These are phyloP conservation scores for Eupithecia vulgata DNA, from an alignment of 2,888 invertebrate species.

Conservation along the genomic window DNA sequence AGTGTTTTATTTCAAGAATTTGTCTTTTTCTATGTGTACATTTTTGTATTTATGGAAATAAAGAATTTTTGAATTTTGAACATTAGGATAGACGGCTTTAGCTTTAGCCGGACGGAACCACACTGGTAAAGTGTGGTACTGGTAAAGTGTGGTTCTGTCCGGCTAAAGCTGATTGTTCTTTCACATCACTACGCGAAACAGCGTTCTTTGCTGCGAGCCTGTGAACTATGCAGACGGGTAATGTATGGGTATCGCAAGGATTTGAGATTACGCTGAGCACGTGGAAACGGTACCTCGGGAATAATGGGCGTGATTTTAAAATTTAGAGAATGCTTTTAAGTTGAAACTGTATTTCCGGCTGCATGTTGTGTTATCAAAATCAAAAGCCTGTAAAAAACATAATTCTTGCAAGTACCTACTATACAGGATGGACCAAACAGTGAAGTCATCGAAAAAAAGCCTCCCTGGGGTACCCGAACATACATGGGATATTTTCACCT, in stretches of 20 bases:
- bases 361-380: not conserved
- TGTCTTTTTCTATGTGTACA: too few species aligned
- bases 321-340: conserved; percentile 11
- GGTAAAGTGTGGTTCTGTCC: not conserved
- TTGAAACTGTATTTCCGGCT: not conserved
- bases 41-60: too few species aligned
- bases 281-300: conserved; percentile 31
- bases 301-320: conserved; percentile 38
- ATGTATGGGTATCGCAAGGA: conserved; percentile 55
- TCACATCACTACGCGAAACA: not conserved
- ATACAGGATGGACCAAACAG: too few species aligned
- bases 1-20: too few species aligned
- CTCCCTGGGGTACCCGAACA: too few species aligned
- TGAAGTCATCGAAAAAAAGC: too few species aligned
- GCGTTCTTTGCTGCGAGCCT: conserved; percentile 34
- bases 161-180: not conserved
- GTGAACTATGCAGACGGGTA: conserved; percentile 59
- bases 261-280: conserved; percentile 45
- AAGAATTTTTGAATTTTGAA: too few species aligned
- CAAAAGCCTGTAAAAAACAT: not conserved
- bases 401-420: not conserved
- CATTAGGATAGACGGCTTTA: too few species aligned
- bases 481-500: too few species aligned
- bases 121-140: not conserved
- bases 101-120: too few species aligned